Percentiles rank a stretch among this genome's conserved stretches.
Evolutionary conservation across 2,797 vertebrate species (phyloP).

Genomic region (Hybognathus amarus): DNA sequence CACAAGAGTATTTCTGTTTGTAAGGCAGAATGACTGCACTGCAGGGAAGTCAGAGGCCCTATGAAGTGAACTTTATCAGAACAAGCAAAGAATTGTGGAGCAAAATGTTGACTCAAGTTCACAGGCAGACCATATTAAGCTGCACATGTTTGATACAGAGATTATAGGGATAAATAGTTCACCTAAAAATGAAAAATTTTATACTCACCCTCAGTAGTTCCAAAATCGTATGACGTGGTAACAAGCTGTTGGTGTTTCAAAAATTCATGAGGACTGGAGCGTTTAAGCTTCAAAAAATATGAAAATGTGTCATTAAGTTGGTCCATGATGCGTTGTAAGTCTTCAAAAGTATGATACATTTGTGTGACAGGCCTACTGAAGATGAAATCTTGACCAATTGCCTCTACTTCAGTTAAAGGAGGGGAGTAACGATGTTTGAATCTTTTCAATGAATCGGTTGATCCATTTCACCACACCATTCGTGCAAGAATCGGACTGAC

Average conservation of each 20-base stretch:
- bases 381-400: not conserved
- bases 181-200: not conserved
- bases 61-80: not conserved
- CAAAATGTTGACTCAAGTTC: not conserved
- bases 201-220: not conserved
- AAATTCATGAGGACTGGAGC: not conserved
- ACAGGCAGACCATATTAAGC: not conserved
- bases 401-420: not conserved
- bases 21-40: not conserved
- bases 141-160: not conserved
- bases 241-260: not conserved
- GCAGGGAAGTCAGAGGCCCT: not conserved
- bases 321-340: not conserved
- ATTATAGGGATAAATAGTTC: not conserved
- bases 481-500: not conserved
- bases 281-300: not conserved
- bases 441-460: not conserved
- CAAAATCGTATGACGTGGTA: not conserved
- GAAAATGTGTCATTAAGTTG: not conserved
- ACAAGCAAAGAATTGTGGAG: not conserved
- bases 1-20: slow-evolving; percentile 53
- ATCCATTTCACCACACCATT: not conserved
- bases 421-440: not conserved
- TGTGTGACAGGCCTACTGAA: not conserved
- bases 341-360: not conserved